Evolutionary conservation across 2,113 vertebrate genomes (phyloP).

Genomic region (Lasiurus cinereus): DNA sequence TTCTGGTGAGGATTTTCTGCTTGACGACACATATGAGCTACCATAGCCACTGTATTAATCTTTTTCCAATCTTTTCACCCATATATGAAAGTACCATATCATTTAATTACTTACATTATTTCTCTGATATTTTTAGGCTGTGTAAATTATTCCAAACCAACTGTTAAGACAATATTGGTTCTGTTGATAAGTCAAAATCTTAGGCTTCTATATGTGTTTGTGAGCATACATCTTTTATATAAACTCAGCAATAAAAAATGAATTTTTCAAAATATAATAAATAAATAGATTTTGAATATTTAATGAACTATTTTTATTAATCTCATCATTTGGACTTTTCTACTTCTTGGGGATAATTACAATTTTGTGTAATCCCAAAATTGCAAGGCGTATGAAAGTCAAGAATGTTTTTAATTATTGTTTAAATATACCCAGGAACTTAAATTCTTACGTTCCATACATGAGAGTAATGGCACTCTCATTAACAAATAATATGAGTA

Average conservation of each 20-base stretch:
- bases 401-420: not conserved
- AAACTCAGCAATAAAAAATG: not conserved
- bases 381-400: not conserved
- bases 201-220: not conserved
- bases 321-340: not conserved
- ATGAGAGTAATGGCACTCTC: not conserved
- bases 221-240: not conserved
- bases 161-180: not conserved
- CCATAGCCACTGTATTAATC: not conserved
- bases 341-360: not conserved
- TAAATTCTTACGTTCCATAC: not conserved
- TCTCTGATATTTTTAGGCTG: not conserved
- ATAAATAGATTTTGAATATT: not conserved
- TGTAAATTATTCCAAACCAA: slow-evolving; percentile 44
- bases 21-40: not conserved
- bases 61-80: not conserved
- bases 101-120: slow-evolving; percentile 39
- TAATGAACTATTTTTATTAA: not conserved
- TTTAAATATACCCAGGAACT: not conserved
- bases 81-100: not conserved
- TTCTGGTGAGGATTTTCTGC: not conserved
- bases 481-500: not conserved
- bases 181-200: not conserved
- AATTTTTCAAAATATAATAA: not conserved
- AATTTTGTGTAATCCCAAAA: not conserved